Evolutionary conservation across 2,113 vertebrate genomes (phyloP), one percentile per base, ranked within the genome.

Genomic region (Catharus fuscescens): DNA sequence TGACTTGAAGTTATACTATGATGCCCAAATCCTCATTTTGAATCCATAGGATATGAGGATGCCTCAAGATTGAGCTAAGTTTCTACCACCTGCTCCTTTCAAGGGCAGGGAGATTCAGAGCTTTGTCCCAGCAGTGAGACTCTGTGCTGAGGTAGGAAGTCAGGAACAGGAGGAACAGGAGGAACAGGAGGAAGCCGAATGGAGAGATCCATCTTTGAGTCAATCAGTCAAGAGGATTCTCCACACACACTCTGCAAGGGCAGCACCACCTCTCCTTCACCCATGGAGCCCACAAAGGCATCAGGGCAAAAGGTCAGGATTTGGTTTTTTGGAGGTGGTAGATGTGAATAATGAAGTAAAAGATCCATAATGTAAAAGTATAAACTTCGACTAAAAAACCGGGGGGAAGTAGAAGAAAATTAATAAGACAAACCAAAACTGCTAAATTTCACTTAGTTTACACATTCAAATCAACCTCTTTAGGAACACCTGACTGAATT

Each of bases 171-270:
- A 80, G 38, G 34, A 92, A 61, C 0, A 2, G 26, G 0, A 5
- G 14, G 21, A 92, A 61, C 0, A 2, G 26, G 0, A 5, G 14
- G 21, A 90, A 86, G 34, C 26, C 4, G 0, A 48, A 71, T 18
- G 9, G n/a, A 7, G 14, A 94, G 52, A 90, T 42, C 28, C 54
- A 44, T 28, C 31, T 11, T 45, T 47, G 45, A 84, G 31, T 89
- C 16, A 74, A 67, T 14, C 32, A 42, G 31, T 9, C 61, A 57
- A 29, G 10, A 29, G 45, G 32, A 90, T 31, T 74, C 53, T 80
- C 59, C 34, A 44, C 25, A 50, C 15, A n/a, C 9, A 7, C 21
- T 16, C 29, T 45, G 53, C 16, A 10, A 81, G 14, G 28, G 34
- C 54, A 94, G 50, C 26, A 83, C 10, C 31, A 74, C 8, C 26